These are phyloP conservation scores for Brenthis hecate DNA, from an alignment of 2,888 invertebrate genomes.

Conservation along the genomic window DNA sequence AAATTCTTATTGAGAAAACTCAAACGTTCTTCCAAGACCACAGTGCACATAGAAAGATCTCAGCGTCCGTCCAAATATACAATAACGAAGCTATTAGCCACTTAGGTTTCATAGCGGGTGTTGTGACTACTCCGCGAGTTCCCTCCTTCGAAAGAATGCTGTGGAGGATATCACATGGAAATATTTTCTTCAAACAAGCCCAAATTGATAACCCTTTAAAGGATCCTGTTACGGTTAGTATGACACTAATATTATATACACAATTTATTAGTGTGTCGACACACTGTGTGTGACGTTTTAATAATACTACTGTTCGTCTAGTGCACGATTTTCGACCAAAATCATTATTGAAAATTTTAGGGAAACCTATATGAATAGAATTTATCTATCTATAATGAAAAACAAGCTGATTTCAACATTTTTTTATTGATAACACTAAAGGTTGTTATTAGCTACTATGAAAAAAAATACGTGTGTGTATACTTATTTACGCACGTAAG, in stretches of 20 bases:
- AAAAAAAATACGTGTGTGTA: no score
- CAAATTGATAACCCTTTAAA: conserved; percentile 72
- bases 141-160: conserved; percentile 75
- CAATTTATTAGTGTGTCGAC: neutral
- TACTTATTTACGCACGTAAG: no score
- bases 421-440: no score
- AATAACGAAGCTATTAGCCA: conserved; percentile 73
- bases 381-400: no score
- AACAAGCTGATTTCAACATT: no score
- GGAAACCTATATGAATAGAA: no score
- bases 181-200: conserved; percentile 77
- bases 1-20: conserved; percentile 71
- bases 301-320: no score
- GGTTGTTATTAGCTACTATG: no score
- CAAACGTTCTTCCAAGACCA: conserved; percentile 82
- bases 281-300: neutral
- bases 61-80: conserved; percentile 70
- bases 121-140: conserved; percentile 69
- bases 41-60: conserved; percentile 81
- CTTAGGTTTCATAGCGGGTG: conserved; percentile 74
- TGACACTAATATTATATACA: neutral
- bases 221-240: conserved; percentile 71
- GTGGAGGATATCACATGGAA: conserved; percentile 78
- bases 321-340: no score
- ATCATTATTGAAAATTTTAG: no score